Evolutionary conservation across 1,140 invertebrate genomes (phyloP).

Genomic region (Drosophila lacertosa): DNA sequence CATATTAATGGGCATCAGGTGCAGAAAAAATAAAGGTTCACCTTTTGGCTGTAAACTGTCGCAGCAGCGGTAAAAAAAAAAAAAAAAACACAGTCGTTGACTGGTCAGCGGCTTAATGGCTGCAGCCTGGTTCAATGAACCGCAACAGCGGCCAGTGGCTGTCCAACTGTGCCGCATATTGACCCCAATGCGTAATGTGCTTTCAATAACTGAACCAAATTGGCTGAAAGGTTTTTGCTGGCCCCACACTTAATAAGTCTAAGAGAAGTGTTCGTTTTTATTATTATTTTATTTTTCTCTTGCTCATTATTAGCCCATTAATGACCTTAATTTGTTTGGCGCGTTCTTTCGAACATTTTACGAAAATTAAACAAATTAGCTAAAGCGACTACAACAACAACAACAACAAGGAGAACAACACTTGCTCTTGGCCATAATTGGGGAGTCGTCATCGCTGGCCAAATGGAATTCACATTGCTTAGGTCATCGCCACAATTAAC

Average conservation of each 20-base stretch:
- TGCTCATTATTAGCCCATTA: constrained; percentile 41
- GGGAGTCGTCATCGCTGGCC: constrained; percentile 12
- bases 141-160: constrained; percentile 16
- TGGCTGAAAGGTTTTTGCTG: neutral
- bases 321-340: constrained; percentile 29
- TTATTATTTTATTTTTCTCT: constrained; percentile 3
- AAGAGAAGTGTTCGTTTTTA: constrained; percentile 12
- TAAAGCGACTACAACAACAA: constrained; percentile 28
- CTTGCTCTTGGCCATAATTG: constrained; percentile 35
- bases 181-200: constrained; percentile 32
- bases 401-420: constrained; percentile 8
- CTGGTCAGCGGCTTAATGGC: constrained; percentile 23
- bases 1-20: constrained; percentile 68
- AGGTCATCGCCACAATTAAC: constrained; percentile 41
- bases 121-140: constrained; percentile 26
- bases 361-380: constrained; percentile 40
- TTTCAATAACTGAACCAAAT: constrained; percentile 29
- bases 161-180: constrained; percentile 17
- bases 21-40: constrained; percentile 61
- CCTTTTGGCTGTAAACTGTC: constrained; percentile 29
- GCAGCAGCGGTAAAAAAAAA: constrained; percentile 27
- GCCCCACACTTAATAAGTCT: constrained; percentile 25
- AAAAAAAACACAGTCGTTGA: constrained; percentile 17
- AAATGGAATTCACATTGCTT: constrained; percentile 15
- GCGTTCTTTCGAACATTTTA: constrained; percentile 24